Base-by-base conservation (phyloP, 2,888 invertebrate species). In the Theristus sp. region DNA sequence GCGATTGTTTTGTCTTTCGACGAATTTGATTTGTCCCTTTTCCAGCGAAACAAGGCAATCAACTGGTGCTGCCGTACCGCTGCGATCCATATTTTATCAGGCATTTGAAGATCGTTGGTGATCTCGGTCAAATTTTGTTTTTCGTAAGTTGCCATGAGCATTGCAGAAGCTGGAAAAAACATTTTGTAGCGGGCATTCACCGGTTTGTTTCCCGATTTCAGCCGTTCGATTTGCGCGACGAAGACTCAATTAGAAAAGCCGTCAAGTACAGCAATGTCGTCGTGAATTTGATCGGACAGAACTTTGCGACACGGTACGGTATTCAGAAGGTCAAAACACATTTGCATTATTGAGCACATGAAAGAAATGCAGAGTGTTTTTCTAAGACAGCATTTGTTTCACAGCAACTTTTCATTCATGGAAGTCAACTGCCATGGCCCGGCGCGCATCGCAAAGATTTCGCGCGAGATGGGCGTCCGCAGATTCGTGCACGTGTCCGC, bases 231-330 rank as follows among this genome's bases (percentile, higher is more conserved):
- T 72, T 96, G 55, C 77, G 81, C 52, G 90, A 96, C 79, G 88
- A 91, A 65, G 85, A 85, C 47, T 83, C 87, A 0, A 84, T 98
- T 67, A 67, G 75, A 27, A 76, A 73, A 63, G 70, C 66, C 17
- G 83, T 98, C 49, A 85, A 86, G 71, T 86, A 98, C 78, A 96
- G 96, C 1, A 93, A 96, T 79, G 89, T 96, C 59, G 98, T 96
- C 1, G 83, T 98, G 66, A 98, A 98, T 75, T 79, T 94, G 62
- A 81, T 98, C 65, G 94, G 96, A 2, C 81, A 87, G 49, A 87
- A 90, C 67, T 88, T 83, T 80, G 89, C 91, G 75, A 96, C 96
- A 0, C 85, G 82, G 77, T 79, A 67, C 65, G 67, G n/a, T n/a
- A n/a, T n/a, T n/a, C n/a, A n/a, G n/a, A n/a, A n/a, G n/a, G n/a